These are phyloP conservation scores for Mixornis gularis DNA, from an alignment of 2,113 vertebrate genomes.

Conservation along the genomic window DNA sequence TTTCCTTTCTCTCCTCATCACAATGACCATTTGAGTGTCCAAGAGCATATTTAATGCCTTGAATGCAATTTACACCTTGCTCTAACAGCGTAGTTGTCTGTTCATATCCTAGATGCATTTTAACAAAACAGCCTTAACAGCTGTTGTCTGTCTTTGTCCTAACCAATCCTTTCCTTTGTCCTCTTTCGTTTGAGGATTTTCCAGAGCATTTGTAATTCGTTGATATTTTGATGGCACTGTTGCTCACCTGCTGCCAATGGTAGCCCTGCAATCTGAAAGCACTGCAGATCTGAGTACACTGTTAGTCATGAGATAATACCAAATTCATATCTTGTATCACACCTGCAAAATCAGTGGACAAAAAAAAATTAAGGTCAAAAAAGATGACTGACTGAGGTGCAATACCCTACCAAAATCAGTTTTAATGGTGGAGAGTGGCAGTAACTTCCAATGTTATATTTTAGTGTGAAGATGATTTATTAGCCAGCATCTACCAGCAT, in stretches of 20 bases:
- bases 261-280: neutral
- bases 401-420: neutral
- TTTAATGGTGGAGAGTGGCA: neutral
- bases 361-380: constrained; percentile 17
- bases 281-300: neutral
- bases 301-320: neutral
- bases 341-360: neutral
- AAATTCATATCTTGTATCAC: neutral
- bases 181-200: constrained; percentile 32
- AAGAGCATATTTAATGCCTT: neutral
- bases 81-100: neutral
- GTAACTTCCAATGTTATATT: neutral
- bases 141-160: neutral
- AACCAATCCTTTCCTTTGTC: constrained; percentile 10
- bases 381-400: neutral
- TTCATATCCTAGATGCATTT: neutral
- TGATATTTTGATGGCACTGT: constrained; percentile 15
- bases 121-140: constrained; percentile 1
- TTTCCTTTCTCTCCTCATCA: neutral
- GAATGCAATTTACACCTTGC: neutral
- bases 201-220: constrained; percentile 36
- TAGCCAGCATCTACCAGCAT: neutral
- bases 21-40: neutral
- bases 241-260: constrained; percentile 9
- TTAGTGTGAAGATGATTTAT: neutral